phyloP scores from a whole-genome alignment of 1,140 invertebrate genomes.

The Bombus soroeensis region DNA sequence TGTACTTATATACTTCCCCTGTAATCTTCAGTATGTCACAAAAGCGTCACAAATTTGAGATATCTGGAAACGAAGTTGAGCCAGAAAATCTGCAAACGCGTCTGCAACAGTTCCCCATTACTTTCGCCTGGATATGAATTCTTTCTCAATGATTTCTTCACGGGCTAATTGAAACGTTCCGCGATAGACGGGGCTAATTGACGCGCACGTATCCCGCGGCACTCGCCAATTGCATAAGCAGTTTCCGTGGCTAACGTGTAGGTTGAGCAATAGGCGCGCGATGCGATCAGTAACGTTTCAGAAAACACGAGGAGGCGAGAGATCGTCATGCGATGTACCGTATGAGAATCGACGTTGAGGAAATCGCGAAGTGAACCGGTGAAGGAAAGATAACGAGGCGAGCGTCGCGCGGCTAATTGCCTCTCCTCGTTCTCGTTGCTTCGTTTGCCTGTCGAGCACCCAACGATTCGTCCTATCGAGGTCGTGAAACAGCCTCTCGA shows the following conservation, averaged over 20 bases:
- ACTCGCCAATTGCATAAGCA: conserved; percentile 37
- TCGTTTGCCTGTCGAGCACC: conserved; percentile 16
- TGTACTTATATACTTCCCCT: too few species aligned
- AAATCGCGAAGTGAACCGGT: neutral
- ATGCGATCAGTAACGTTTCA: conserved; percentile 17
- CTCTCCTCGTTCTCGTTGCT: conserved; percentile 20
- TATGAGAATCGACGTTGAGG: conserved; percentile 1
- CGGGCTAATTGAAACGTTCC: conserved; percentile 42
- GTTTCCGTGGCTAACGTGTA: conserved; percentile 19
- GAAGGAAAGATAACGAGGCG: conserved; percentile 24
- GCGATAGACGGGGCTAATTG: conserved; percentile 33
- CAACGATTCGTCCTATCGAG: neutral
- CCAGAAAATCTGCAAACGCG: too few species aligned
- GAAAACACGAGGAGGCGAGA: conserved; percentile 7
- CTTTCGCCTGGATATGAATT: neutral
- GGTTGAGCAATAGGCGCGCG: conserved; percentile 30
- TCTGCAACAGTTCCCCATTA: neutral
- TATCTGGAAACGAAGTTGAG: too few species aligned
- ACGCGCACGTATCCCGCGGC: conserved; percentile 25
- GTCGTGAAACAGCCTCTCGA: neutral
- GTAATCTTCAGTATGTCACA: too few species aligned
- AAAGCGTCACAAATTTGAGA: too few species aligned
- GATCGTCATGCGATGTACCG: neutral
- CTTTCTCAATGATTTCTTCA: conserved; percentile 4
- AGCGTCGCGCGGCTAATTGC: conserved; percentile 38